Conservation (phyloP, 2,797 vertebrate genomes). For the Argyrosomus regius region DNA sequence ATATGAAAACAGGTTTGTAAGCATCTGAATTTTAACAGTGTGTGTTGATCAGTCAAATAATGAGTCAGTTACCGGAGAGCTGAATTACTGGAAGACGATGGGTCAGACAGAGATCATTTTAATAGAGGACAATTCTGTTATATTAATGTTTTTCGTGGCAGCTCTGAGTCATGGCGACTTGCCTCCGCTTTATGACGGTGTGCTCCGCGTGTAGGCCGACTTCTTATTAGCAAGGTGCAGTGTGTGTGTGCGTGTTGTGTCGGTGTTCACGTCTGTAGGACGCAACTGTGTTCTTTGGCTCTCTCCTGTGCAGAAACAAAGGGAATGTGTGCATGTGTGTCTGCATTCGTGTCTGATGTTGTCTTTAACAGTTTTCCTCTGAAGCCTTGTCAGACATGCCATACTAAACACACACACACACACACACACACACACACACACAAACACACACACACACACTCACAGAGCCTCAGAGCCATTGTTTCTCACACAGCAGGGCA, state of each 20-base stretch:
- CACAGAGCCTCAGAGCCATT: slow-evolving; percentile 57
- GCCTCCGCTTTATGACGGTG: neutral
- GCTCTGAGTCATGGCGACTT: neutral
- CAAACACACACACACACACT: slow-evolving; percentile 19
- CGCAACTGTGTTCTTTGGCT: slow-evolving; percentile 35
- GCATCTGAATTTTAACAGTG: neutral
- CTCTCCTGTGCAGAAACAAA: slow-evolving; percentile 37
- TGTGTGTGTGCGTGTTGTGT: slow-evolving; percentile 9
- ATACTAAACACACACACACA: slow-evolving; percentile 30
- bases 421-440: slow-evolving; percentile 26
- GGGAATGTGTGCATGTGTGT: slow-evolving; percentile 20
- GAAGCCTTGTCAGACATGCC: slow-evolving; percentile 60
- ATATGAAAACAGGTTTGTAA: neutral
- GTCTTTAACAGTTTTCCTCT: slow-evolving; percentile 59
- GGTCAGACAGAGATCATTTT: neutral
- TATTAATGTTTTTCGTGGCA: slow-evolving; percentile 5
- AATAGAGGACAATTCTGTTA: neutral
- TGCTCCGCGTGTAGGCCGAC: neutral
- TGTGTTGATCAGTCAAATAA: neutral
- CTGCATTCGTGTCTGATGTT: slow-evolving; percentile 54
- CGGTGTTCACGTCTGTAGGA: slow-evolving; percentile 23
- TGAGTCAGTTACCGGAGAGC: neutral
- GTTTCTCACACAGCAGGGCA: slow-evolving; percentile 76
- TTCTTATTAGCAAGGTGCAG: slow-evolving; percentile 12
- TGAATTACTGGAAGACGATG: neutral